These are phyloP conservation scores for Heterodera filipjevi DNA, from an alignment of 2,888 invertebrate genomes.

Conservation along the genomic window DNA sequence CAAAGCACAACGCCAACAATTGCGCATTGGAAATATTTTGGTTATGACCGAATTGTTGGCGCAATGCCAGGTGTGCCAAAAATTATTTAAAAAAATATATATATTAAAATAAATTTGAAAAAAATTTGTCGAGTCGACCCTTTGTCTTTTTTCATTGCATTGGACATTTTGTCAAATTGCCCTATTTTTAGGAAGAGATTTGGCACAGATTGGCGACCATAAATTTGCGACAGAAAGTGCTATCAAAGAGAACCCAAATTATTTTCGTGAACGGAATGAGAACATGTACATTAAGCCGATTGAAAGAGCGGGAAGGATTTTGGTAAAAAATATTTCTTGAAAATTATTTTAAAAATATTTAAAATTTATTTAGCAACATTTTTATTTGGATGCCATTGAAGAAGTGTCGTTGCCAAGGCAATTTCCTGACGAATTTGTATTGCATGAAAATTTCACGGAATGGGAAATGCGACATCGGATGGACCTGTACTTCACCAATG, in stretches of 20 bases:
- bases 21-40: constrained; percentile 8
- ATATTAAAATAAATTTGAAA: background rate
- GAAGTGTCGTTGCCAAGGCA: background rate
- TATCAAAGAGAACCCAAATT: background rate
- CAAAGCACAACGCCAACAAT: constrained; percentile 6
- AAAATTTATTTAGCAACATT: background rate
- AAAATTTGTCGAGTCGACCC: background rate
- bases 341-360: background rate
- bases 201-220: background rate
- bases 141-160: background rate
- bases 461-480: background rate
- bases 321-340: background rate
- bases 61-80: constrained; percentile 4
- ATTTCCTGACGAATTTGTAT: background rate
- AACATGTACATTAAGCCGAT: background rate
- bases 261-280: background rate
- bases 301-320: background rate
- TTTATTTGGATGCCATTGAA: background rate
- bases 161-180: background rate
- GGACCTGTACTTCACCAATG: background rate
- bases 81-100: no score
- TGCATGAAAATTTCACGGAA: constrained; percentile 1
- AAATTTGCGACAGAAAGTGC: constrained; percentile 1
- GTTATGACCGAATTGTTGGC: background rate
- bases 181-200: background rate